Base-by-base conservation (phyloP, 2,113 vertebrate genomes). In the Speoplatyrhinus poulsoni region DNA sequence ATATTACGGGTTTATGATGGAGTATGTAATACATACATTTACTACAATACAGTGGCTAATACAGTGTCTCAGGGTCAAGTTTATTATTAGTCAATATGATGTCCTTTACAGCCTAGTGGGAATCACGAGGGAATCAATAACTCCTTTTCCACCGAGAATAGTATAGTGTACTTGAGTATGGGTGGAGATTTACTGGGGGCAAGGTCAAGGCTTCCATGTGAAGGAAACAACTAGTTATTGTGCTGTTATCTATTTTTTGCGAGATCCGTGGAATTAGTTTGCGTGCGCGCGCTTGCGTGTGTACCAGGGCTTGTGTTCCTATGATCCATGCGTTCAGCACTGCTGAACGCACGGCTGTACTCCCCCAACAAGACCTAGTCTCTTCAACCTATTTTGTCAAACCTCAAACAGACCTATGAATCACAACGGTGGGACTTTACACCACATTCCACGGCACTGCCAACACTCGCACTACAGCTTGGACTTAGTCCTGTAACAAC, bases 161-260 rank as follows among this genome's bases (percentile, higher is more conserved):
- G 58, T 67, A 81, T 73, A 70, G 57, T 54, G 54, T 9, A 49
- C 15, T 46, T 60, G 12, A 17, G 70, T 60, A 76, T 76, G 49
- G 60, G 60, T 70, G 54, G 47, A 72, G 74, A 69, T 72, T 80
- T 88, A 62, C 75, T 70, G 70, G 72, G 68, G 73, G 60, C 79
- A 85, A 90, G 87, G 87, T 89, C 77, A 87, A 74, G 72, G 69
- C 67, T 74, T 84, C 72, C 69, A 76, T 85, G 85, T 77, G 82
- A 87, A 70, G 82, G 81, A 87, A 89, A 79, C 72, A 89, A 79
- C 72, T 69, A 46, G 41, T 79, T 77, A 64, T 32, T 52, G 70
- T 61, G 79, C 75, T 71, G 73, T 70, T 67, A 46, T 46, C 80
- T 88, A 87, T 88, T 85, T 90, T 79, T 65, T 75, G 65, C 60